These are phyloP conservation scores for Stenoptilia bipunctidactyla DNA, from an alignment of 2,888 invertebrate genomes.

Conservation along the genomic window DNA sequence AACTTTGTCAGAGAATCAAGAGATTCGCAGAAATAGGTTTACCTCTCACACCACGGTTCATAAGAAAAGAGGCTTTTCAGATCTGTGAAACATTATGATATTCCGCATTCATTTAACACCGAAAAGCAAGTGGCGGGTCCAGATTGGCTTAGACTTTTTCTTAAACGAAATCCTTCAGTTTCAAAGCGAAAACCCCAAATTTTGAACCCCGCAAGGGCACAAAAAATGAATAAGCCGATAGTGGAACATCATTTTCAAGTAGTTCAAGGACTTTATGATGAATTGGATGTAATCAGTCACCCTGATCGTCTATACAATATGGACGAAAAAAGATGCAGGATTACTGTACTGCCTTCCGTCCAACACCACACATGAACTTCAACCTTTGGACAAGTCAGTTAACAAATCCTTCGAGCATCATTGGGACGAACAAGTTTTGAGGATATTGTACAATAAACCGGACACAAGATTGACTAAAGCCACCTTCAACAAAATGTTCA, in stretches of 20 bases:
- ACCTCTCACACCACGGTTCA: constrained; percentile 21
- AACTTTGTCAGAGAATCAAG: constrained; percentile 20
- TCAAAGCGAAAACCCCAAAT: constrained; percentile 13
- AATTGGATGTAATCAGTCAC: constrained; percentile 14
- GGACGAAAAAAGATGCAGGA: constrained; percentile 14
- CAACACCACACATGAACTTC: constrained; percentile 11
- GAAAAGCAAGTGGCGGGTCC: constrained; percentile 2
- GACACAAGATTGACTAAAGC: constrained; percentile 11
- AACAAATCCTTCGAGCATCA: constrained; percentile 12
- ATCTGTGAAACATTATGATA: constrained; percentile 7
- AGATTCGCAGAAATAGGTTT: constrained; percentile 20
- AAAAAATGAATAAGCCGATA: constrained; percentile 16
- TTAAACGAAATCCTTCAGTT: constrained; percentile 7
- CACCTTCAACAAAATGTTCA: constrained; percentile 14
- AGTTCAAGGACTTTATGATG: constrained; percentile 16
- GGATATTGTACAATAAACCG: constrained; percentile 5
- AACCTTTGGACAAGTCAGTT: constrained; percentile 12
- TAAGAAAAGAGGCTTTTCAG: constrained; percentile 13
- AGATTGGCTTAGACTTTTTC: constrained; percentile 8
- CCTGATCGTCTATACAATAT: constrained; percentile 16
- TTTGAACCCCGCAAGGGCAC: constrained; percentile 17
- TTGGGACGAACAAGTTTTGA: constrained; percentile 10
- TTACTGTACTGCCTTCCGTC: constrained; percentile 14
- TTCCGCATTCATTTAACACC: constrained; percentile 5
- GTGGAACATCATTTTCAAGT: constrained; percentile 15